phyloP scores from a whole-genome alignment of 2,888 invertebrate species.

The Andrena camellia region DNA sequence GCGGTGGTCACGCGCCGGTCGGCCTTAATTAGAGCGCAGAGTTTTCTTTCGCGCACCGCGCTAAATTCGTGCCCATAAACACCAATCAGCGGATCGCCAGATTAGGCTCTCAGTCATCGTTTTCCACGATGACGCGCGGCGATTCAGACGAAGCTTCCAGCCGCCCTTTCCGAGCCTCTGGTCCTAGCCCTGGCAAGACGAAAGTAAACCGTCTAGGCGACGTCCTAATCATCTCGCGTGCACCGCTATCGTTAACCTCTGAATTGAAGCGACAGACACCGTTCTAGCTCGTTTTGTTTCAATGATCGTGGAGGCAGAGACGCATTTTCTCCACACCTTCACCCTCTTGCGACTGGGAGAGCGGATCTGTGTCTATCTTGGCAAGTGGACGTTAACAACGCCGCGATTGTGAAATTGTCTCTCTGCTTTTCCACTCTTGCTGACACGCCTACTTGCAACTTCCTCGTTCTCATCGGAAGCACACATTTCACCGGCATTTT shows the following conservation, averaged over 20 bases:
- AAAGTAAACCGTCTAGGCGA: constrained; percentile 48
- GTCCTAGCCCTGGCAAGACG: constrained; percentile 12
- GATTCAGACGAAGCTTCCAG: background rate
- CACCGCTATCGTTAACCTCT: constrained; percentile 25
- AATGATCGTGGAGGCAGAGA: background rate
- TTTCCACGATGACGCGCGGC: constrained; percentile 11
- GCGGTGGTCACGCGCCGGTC: background rate
- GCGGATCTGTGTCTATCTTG: background rate
- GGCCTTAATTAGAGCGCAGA: constrained; percentile 20
- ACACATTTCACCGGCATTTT: no score
- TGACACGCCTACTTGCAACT: no score
- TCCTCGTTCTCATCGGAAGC: no score
- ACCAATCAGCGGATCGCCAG: constrained; percentile 31
- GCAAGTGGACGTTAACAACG: background rate
- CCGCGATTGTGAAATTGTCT: no score
- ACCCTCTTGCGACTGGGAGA: background rate
- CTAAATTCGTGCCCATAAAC: constrained; percentile 22
- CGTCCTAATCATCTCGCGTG: constrained; percentile 34
- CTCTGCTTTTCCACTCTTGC: no score
- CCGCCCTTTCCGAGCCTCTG: background rate
- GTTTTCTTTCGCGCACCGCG: constrained; percentile 15
- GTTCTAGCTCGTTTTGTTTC: constrained; percentile 24
- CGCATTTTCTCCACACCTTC: constrained; percentile 7
- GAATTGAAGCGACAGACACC: constrained; percentile 36
- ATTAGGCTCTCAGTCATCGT: constrained; percentile 20